These are phyloP conservation scores for Boloria selene DNA, from an alignment of 2,888 invertebrate genomes.

Conservation along the genomic window DNA sequence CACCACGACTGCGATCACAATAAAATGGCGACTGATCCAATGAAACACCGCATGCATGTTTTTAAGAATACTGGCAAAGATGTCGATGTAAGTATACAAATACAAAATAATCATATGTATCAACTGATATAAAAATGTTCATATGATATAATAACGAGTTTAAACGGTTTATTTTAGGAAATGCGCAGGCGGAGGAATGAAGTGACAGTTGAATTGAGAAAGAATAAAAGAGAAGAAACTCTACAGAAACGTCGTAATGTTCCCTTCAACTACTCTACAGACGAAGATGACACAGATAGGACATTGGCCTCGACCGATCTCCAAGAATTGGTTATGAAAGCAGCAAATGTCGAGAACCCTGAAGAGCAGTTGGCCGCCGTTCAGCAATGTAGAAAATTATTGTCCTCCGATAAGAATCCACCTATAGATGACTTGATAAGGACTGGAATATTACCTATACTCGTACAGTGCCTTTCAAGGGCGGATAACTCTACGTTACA, in stretches of 20 bases:
- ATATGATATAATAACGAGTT: conserved; percentile 9
- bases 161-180: conserved; percentile 84
- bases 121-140: conserved; percentile 16
- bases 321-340: conserved; percentile 92
- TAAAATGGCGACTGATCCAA: conserved; percentile 90
- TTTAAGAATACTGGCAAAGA: conserved; percentile 99
- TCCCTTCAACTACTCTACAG: conserved; percentile 91
- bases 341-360: conserved; percentile 90
- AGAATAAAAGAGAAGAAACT: conserved; percentile 99
- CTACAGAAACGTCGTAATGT: conserved; percentile 98
- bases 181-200: conserved; percentile 98
- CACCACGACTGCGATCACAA: conserved; percentile 61
- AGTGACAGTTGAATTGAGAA: conserved; percentile 97
- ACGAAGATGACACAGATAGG: conserved; percentile 89
- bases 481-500: conserved; percentile 94
- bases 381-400: conserved; percentile 96
- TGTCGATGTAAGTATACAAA: conserved; percentile 92
- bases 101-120: conserved; percentile 21
- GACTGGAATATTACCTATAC: conserved; percentile 96
- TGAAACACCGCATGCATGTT: conserved; percentile 94
- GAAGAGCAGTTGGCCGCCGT: conserved; percentile 94
- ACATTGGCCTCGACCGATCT: conserved; percentile 88
- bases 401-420: conserved; percentile 98
- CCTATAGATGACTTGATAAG: conserved; percentile 98
- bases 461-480: conserved; percentile 93